Base-by-base conservation (phyloP, 2,888 invertebrate species). In the Monopis laevigella region DNA sequence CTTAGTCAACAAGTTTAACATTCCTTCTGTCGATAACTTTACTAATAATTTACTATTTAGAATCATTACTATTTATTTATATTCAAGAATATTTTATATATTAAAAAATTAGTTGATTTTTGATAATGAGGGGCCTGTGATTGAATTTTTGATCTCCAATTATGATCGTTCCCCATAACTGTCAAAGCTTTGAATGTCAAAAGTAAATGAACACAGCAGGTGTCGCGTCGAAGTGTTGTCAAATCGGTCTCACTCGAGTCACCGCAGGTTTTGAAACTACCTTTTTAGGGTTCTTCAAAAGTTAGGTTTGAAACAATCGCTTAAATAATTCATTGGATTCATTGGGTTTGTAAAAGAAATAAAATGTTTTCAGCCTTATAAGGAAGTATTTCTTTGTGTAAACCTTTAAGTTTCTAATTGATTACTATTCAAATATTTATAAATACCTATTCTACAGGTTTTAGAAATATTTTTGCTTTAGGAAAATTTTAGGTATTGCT, bases 171-270 rank as follows among this genome's bases (percentile, higher is more conserved):
- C 12, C 16, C 21, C 36, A 10, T 19, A 36, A 21, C 36, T 36
- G 36, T 36, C 21, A 21, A 36, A 21, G 18, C 21, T 21, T 21
- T 11, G 36, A 19, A 36, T 21, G 36, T 21, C 36, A 21, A 36
- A 64, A 65, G 65, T 64, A 64, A 61, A 62, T 56, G 56, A 44
- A 53, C 59, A 19, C 63, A 54, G 62, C 74, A 72, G 74, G 72
- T 73, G 71, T 65, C 60, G 51, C 44, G 56, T 49, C 55, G 58
- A 57, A 50, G 49, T 55, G 52, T 59, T 56, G 64, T 65, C 62
- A 59, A 62, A 65, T 65, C 60, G 58, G 62, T 59, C 60, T 59
- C 63, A 63, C 57, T 58, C 51, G 48, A 49, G 51, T 44, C 52
- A 44, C 49, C 50, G 57, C 59, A 55, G 58, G 56, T 56, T 57